These are phyloP conservation scores for Bettongia penicillata DNA, from an alignment of 2,113 vertebrate species.

Conservation along the genomic window DNA sequence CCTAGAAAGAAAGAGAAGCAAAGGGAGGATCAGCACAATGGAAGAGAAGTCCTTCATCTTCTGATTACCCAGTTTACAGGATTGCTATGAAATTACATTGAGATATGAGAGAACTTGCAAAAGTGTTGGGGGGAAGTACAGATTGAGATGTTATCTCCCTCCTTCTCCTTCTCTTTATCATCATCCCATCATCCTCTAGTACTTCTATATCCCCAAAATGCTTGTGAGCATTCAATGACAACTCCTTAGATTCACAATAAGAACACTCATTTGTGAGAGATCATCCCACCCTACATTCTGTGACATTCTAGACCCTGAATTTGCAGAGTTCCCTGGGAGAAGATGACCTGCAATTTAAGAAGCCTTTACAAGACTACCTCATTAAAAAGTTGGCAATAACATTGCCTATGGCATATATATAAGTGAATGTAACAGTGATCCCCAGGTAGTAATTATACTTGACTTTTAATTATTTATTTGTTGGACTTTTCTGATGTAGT, in stretches of 20 bases:
- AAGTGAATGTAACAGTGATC: neutral
- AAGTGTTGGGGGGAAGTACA: neutral
- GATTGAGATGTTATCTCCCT: neutral
- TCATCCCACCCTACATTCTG: neutral
- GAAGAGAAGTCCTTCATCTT: neutral
- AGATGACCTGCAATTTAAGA: neutral
- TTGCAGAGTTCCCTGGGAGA: neutral
- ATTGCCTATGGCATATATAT: neutral
- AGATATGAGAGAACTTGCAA: neutral
- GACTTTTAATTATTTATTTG: neutral
- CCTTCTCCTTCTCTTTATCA: neutral
- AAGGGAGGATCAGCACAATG: neutral
- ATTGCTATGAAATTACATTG: neutral
- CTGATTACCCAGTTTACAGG: neutral
- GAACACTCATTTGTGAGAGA: neutral
- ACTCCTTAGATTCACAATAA: neutral
- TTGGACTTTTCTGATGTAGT: neutral
- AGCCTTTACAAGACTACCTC: neutral
- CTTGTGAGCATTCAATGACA: neutral
- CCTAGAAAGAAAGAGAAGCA: neutral
- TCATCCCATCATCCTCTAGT: neutral
- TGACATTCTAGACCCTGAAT: neutral
- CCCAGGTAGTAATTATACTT: neutral
- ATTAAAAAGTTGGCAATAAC: neutral
- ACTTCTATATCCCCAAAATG: neutral